phyloP scores from a whole-genome alignment of 2,888 invertebrate species.

The Zaprionus bogoriensis region DNA sequence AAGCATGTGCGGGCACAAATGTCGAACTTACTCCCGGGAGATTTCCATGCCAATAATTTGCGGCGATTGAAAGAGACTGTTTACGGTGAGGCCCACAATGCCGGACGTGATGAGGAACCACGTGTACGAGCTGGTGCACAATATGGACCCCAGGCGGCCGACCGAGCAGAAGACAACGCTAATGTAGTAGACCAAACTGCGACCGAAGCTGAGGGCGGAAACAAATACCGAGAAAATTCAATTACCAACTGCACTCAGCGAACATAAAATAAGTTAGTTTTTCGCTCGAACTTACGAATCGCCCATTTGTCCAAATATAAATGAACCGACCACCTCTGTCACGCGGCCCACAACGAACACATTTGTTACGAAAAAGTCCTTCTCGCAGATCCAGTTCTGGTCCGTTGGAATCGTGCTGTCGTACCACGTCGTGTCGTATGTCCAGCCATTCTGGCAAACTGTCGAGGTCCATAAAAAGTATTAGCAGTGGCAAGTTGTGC shows the following conservation, averaged over 20 bases:
- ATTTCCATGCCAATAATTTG: conserved; percentile 85
- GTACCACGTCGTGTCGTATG: conserved; percentile 85
- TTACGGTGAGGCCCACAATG: conserved; percentile 83
- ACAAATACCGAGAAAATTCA: conserved; percentile 51
- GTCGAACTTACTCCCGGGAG: conserved; percentile 82
- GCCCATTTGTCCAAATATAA: conserved; percentile 85
- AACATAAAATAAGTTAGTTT: conserved; percentile 33
- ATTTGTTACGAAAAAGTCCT: conserved; percentile 84
- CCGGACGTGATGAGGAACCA: conserved; percentile 83
- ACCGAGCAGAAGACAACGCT: conserved; percentile 82
- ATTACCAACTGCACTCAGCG: conserved; percentile 44
- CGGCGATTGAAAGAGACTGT: conserved; percentile 84
- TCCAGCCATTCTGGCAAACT: conserved; percentile 85
- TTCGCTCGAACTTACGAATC: conserved; percentile 83
- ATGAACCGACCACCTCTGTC: conserved; percentile 85
- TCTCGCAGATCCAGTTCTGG: conserved; percentile 85
- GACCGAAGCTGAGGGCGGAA: conserved; percentile 83
- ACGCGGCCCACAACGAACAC: conserved; percentile 84
- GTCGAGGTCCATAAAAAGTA: conserved; percentile 74
- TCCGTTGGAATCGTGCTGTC: conserved; percentile 83
- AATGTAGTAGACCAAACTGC: conserved; percentile 84
- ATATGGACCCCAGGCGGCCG: conserved; percentile 82
- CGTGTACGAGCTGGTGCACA: conserved; percentile 81
- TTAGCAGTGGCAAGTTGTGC: conserved; percentile 77
- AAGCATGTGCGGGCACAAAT: background rate